A percentile compares a stretch with the other conserved stretches of the same genome.
Evolutionary conservation across 1,140 invertebrate species (phyloP).

Genomic region (Drosophila ironensis): DNA sequence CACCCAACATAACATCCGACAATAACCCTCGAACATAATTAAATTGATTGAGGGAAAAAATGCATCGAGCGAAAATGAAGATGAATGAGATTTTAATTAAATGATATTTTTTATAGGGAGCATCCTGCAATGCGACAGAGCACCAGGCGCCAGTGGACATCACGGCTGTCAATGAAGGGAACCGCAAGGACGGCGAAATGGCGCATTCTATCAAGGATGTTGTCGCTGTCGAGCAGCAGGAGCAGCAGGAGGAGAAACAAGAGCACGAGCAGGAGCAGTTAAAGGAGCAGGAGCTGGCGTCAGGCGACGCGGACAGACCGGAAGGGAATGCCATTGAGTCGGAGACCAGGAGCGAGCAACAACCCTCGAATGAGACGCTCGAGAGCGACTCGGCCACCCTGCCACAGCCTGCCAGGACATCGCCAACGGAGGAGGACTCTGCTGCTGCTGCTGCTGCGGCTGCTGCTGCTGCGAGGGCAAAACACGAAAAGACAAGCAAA

Average conservation of each 20-base stretch:
- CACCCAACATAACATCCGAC: background rate
- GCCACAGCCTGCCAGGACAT: background rate
- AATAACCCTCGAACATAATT: background rate
- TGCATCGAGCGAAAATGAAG: constrained; percentile 1
- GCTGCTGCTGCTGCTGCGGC: constrained; percentile 38
- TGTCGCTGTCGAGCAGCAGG: background rate
- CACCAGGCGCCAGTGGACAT: background rate
- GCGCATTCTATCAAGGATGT: constrained; percentile 8
- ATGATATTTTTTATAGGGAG: constrained; percentile 47
- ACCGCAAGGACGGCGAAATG: constrained; percentile 15
- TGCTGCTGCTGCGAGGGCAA: constrained; percentile 43
- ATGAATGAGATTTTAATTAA: constrained; percentile 48
- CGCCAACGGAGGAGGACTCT: constrained; percentile 6
- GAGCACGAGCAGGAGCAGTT: background rate
- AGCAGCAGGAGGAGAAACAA: background rate
- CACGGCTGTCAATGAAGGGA: background rate
- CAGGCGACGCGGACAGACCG: background rate
- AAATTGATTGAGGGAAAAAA: background rate
- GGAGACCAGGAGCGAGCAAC: background rate
- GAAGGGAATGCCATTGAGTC: constrained; percentile 22
- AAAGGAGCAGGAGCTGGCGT: background rate
- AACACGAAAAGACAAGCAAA: constrained; percentile 53
- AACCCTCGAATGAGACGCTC: background rate
- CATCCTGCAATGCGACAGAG: constrained; percentile 2
- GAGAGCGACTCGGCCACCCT: background rate